Base-by-base conservation (phyloP, 2,888 invertebrate species). In the Yponomeuta evonymella region DNA sequence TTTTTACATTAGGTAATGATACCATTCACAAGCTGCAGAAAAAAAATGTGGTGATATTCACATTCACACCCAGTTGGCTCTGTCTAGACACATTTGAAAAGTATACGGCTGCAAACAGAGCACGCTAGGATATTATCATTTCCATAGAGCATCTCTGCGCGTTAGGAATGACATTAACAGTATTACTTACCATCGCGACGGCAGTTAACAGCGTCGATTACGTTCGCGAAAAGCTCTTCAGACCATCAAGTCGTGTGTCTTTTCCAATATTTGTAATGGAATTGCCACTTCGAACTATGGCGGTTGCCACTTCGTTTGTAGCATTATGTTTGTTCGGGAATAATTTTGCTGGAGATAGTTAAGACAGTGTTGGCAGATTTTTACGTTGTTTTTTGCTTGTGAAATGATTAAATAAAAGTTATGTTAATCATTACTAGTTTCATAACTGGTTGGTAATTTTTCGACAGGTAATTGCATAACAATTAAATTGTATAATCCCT, bases 251-350 rank as follows among this genome's bases (percentile, higher is more conserved):
- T 58, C 12, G 51, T 58, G 15, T 58, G 51, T 58, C 51, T 58
- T 58, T 58, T 58, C 51, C 51, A 58, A 58, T 58, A 58, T 58
- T 58, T 58, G 51, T 58, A 58, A 58, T 58, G 51, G 51, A 15
- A 58, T 58, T 58, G 51, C 51, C 51, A 58, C 51, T 58, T 58
- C 51, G 15, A 58, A 58, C 51, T 58, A 58, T 5, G 15, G 15
- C 51, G 43, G 8, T 58, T 15, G 51, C 15, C 15, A 58, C 5
- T 51, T 58, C 5, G 51, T 58, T 58, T 12, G 15, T 12, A 1
- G 51, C 15, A 58, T 15, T 58, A 3, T 58, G 15, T 15, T 58
- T 8, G 12, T 58, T 43, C 8, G 6, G 6, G 43, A 0, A 43
- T 8, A 8, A 5, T 43, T 43, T 43, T 8, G 8, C 8, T 6